Base-by-base conservation (phyloP, 2,113 vertebrate species). In the Amphilophus citrinellus region DNA sequence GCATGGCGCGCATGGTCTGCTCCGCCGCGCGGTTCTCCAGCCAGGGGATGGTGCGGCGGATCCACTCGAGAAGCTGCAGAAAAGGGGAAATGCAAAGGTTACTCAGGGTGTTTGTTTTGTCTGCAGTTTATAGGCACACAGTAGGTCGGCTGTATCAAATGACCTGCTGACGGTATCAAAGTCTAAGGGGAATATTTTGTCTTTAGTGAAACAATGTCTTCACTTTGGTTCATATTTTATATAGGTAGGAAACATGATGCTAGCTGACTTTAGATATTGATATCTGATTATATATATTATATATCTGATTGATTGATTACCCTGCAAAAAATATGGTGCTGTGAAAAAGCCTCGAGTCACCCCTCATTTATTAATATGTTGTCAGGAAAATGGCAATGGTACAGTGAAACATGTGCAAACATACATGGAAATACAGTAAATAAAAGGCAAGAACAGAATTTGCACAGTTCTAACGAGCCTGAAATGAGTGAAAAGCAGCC, bases 11-110 rank as follows among this genome's bases (percentile, higher is more conserved):
- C 98, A 97, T 97, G 91, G 96, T 96, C 93, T 97, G 96, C 94
- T 98, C 97, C 0, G 97, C 92, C 85, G 76, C 92, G 0, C 97
- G 96, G 95, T 99, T 98, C 95, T 99, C 98, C 96, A 99, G 95
- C 98, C 98, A 99, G 0, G 98, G 98, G 92, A 99, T 97, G 88
- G 98, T 99, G 76, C 97, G 97, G 18, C 97, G 97, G 94, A 99
- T 99, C 98, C 98, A 99, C 91, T 99, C 98, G 90, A 99, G 85
- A 89, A 99, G 95, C 98, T 99, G 76, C 96, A 42, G 17, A 10
- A 1, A n/a, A 10, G 9, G 18, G 3, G 57, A 37, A 27, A 76
- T 0, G 1, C 3, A 37, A 32, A 58, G 1, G 4, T 53, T 6
- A 57, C 10, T 37, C 0, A 10, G 35, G 35, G n/a, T 18, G 14